Percentiles rank a stretch among this genome's conserved stretches.
phyloP scores from a whole-genome alignment of 2,888 invertebrate genomes.

The Aleiodes alternator region DNA sequence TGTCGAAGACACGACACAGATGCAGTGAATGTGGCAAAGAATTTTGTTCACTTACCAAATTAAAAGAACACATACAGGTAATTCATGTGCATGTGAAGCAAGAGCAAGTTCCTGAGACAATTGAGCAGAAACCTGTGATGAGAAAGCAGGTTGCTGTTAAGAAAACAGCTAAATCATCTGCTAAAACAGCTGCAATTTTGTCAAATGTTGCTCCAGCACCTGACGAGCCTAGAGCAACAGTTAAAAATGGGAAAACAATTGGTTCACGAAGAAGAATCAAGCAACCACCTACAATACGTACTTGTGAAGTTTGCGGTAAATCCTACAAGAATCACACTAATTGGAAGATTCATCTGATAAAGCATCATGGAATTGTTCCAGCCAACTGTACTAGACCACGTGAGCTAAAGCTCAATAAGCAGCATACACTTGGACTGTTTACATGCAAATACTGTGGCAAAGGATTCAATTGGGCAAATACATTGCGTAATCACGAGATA shows the following conservation, averaged over 20 bases:
- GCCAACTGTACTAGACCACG: neutral
- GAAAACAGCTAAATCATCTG: neutral
- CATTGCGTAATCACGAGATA: slow-evolving; percentile 33
- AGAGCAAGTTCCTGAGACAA: neutral
- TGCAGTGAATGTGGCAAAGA: slow-evolving; percentile 35
- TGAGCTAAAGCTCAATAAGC: neutral
- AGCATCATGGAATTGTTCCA: slow-evolving; percentile 21
- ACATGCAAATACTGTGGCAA: slow-evolving; percentile 41
- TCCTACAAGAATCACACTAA: neutral
- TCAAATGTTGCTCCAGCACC: neutral
- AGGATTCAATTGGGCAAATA: slow-evolving; percentile 7
- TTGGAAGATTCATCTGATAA: slow-evolving; percentile 20
- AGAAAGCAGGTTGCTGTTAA: slow-evolving; percentile 4
- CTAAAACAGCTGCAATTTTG: neutral
- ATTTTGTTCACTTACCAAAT: slow-evolving; percentile 1
- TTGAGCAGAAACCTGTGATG: neutral
- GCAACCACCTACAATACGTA: neutral
- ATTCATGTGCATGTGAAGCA: slow-evolving; percentile 5
- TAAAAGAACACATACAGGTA: slow-evolving; percentile 20
- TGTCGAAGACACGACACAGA: neutral
- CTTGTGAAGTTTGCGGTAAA: slow-evolving; percentile 25
- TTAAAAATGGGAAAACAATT: neutral
- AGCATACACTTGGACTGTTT: slow-evolving; percentile 8
- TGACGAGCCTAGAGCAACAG: neutral
- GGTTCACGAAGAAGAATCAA: neutral